Base-by-base conservation (phyloP, 2,797 vertebrate species). In the Cuculus canorus region DNA sequence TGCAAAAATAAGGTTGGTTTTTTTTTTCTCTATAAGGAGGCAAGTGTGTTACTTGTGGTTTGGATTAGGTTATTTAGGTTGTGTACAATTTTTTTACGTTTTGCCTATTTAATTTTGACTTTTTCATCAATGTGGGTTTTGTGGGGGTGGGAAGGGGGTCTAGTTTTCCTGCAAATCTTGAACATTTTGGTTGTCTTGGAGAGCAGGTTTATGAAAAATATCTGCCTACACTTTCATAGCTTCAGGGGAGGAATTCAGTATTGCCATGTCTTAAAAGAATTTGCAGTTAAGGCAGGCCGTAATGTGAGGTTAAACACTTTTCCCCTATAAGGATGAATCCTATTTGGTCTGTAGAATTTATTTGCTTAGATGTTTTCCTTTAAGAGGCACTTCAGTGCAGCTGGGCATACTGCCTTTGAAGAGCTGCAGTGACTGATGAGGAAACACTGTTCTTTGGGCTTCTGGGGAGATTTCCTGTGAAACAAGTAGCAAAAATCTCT, bases 141-240 rank as follows among this genome's bases (percentile, higher is more conserved):
- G 53, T 85, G 70, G 57, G 32, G 60, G 61, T 64, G 25, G n/a
- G 37, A 60, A 86, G 28, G 63, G 63, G 78, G 48, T 87, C 53
- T 45, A 14, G 17, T 70, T 79, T 93, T 94, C 66, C 45, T 78
- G 35, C 1, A 25, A 47, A 53, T 59, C 73, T 88, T 66, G 63
- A 87, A 75, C 3, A 1, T 41, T 84, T 90, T 80, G 19, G 43
- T 93, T 86, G 68, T 90, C 83, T 95, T 95, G 78, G 81, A 93
- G 73, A 96, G 17, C 30, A 70, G 45, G 37, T 54, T 21, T 82
- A 50, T 53, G 18, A 73, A 45, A 48, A 93, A 15, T 33, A 72
- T 88, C 39, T 91, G 24, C 48, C 57, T 82, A 43, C 5, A 3
- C 32, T 30, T 70, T 80, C 66, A 25, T 7, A 63, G 25, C 5